A percentile compares a stretch with the other conserved stretches of the same genome.
phyloP scores from a whole-genome alignment of 2,888 invertebrate species.

The Leptogaster cylindrica region DNA sequence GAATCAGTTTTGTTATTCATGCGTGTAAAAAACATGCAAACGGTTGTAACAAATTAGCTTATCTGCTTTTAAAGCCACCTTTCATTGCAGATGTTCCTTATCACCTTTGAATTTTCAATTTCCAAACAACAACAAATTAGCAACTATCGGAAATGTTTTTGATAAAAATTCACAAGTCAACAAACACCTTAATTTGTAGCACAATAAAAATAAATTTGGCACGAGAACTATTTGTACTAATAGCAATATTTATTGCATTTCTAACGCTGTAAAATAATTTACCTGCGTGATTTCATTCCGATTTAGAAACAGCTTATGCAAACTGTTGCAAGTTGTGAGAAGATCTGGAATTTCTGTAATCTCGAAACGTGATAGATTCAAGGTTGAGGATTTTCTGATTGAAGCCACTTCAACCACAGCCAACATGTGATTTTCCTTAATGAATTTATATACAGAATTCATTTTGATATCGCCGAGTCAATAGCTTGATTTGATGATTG shows the following conservation, averaged over 20 bases:
- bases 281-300: constrained; percentile 68
- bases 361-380: constrained; percentile 71
- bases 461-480: constrained; percentile 54
- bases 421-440: constrained; percentile 72
- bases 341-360: constrained; percentile 67
- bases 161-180: too few relatives aligned
- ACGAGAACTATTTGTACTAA: too few relatives aligned
- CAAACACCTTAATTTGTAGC: too few relatives aligned
- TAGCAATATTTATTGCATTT: too few relatives aligned
- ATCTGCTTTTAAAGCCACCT: too few relatives aligned
- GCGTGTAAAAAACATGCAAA: too few relatives aligned
- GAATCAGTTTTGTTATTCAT: neutral
- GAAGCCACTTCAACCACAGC: constrained; percentile 72
- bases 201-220: too few relatives aligned
- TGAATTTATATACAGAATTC: constrained; percentile 72
- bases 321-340: constrained; percentile 65
- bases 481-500: neutral
- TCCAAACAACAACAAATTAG: too few relatives aligned
- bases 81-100: too few relatives aligned
- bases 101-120: too few relatives aligned
- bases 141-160: too few relatives aligned
- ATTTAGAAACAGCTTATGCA: constrained; percentile 70
- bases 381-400: constrained; percentile 66
- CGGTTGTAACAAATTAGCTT: too few relatives aligned
- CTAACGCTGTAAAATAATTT: constrained; percentile 50